Percentiles rank a stretch among this genome's conserved stretches.
Evolutionary conservation across 2,797 vertebrate genomes (phyloP).

Genomic region (Uromys caudimaculatus): DNA sequence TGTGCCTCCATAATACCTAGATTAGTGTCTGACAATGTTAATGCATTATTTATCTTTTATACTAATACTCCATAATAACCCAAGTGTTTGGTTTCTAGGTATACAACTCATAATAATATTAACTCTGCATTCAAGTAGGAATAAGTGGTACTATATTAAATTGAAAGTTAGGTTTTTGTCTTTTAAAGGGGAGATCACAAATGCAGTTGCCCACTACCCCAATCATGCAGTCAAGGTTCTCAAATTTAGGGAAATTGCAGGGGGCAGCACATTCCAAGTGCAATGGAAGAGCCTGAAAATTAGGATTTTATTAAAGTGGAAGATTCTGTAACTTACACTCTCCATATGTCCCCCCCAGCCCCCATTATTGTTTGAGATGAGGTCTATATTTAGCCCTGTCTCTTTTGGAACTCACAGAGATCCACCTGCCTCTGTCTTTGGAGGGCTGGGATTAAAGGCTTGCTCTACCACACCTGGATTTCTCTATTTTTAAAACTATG

Average conservation of each 20-base stretch:
- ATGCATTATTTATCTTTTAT: background rate
- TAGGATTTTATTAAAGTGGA: background rate
- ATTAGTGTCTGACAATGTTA: background rate
- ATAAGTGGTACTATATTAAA: background rate
- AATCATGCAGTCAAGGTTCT: background rate
- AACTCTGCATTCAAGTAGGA: background rate
- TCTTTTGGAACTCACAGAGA: background rate
- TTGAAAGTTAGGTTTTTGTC: background rate
- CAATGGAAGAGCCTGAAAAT: background rate
- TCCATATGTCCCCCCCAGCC: background rate
- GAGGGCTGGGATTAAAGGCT: background rate
- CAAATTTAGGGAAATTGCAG: background rate
- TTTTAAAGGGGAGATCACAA: background rate
- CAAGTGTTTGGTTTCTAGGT: background rate
- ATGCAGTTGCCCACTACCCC: background rate
- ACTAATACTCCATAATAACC: background rate
- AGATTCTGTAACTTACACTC: background rate
- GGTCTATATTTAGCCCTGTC: background rate
- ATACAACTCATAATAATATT: background rate
- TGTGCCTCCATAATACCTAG: background rate
- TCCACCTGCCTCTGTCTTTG: background rate
- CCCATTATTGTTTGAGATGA: background rate
- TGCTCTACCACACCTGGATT: background rate
- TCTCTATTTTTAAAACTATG: background rate
- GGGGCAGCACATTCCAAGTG: no score